Evolutionary conservation across 2,797 vertebrate genomes (phyloP).

Genomic region (Eulemur rubriventer): DNA sequence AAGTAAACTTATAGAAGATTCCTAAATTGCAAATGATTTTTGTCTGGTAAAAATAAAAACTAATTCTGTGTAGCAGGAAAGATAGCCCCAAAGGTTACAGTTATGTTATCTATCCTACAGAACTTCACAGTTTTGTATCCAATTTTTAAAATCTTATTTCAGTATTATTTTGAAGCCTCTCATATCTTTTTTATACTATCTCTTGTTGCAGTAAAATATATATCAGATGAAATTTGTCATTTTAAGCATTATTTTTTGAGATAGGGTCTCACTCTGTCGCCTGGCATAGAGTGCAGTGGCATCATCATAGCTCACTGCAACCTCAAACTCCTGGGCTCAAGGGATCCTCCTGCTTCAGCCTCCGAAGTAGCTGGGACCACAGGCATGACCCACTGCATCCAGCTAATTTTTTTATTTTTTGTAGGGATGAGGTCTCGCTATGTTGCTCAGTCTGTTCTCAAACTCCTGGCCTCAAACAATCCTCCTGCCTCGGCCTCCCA

Average conservation of each 20-base stretch:
- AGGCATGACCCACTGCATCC: not conserved
- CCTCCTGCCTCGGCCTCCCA: not conserved
- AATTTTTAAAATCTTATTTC: not conserved
- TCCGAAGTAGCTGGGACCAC: not conserved
- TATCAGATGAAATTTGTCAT: not conserved
- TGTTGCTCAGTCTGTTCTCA: not conserved
- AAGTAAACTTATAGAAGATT: not conserved
- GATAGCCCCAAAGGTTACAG: not conserved
- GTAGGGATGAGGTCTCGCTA: not conserved
- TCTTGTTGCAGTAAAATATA: conserved; percentile 16
- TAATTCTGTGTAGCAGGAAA: conserved; percentile 41
- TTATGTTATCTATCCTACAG: conserved; percentile 1
- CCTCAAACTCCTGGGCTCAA: not conserved
- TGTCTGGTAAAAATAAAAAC: conserved; percentile 44
- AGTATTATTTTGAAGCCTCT: not conserved
- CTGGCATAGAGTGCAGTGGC: not conserved
- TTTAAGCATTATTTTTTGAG: not conserved
- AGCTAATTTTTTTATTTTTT: not conserved
- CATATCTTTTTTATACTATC: not conserved
- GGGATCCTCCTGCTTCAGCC: not conserved
- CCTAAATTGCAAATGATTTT: conserved; percentile 22
- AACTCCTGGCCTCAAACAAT: not conserved
- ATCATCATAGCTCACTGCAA: not conserved
- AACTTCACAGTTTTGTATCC: not conserved
- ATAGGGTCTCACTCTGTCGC: not conserved